Evolutionary conservation across 2,113 vertebrate genomes (phyloP).

Genomic region (Rousettus leschenaultii): DNA sequence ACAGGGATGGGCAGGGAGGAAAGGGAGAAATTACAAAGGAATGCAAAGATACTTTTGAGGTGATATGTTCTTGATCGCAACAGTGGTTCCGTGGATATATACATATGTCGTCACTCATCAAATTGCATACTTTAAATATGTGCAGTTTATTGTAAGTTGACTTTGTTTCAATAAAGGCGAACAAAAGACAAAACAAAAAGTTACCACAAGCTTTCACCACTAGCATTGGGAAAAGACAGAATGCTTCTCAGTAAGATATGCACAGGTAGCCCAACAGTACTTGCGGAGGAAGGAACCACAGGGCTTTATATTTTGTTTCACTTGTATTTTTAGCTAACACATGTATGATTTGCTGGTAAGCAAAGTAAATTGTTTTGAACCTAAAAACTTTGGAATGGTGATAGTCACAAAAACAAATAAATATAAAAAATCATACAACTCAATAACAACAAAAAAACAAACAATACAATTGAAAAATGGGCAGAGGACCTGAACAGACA

Average conservation of each 20-base stretch:
- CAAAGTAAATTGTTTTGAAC: background rate
- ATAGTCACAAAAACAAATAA: background rate
- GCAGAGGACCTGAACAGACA: too few species aligned
- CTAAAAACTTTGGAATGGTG: background rate
- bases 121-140: background rate
- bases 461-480: too few species aligned
- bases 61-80: background rate
- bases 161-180: background rate
- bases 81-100: background rate
- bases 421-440: background rate
- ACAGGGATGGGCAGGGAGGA: background rate
- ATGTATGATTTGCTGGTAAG: background rate
- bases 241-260: background rate
- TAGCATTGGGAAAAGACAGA: background rate
- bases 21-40: background rate
- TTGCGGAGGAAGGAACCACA: background rate
- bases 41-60: background rate
- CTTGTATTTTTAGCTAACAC: background rate
- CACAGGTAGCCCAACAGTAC: too few species aligned
- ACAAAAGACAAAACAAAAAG: background rate
- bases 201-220: background rate
- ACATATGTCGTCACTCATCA: background rate
- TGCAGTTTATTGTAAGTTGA: background rate
- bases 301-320: background rate
- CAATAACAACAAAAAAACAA: too few species aligned